Base-by-base conservation (phyloP, 2,888 invertebrate genomes). In the Epirrhoe alternata region DNA sequence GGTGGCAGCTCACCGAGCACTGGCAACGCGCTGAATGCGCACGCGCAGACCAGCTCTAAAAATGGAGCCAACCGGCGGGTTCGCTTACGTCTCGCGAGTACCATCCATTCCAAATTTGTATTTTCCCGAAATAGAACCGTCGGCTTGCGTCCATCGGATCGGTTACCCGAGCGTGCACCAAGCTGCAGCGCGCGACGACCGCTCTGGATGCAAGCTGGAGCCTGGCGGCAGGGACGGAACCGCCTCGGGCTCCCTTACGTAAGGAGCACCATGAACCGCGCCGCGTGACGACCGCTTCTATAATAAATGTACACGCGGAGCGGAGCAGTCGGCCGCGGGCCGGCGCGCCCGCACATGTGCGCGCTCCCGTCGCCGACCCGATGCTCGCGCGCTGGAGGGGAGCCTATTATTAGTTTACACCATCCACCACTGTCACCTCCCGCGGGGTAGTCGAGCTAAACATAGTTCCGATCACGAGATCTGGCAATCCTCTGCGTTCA, bases 91-190 rank as follows among this genome's bases (percentile, higher is more conserved):
- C 84, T 88, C 89, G 88, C 89, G 89, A 90, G 92, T 90, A 90
- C 91, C 90, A 91, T 91, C 92, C 91, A 90, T 91, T 95, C 96
- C 96, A 96, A 96, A 96, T 96, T 96, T 95, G 96, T 96, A 96
- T 96, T 96, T 96, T 95, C 96, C 95, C 95, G 94, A 96, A 96
- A 96, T 95, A 95, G 91, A 87, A 77, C 82, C 90, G 93, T 87
- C 92, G 93, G 92, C 93, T 90, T 78, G 89, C 90, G 90, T 88
- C 87, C 86, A 87, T 86, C 93, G 92, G 92, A 91, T 92, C 92
- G 89, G 92, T 91, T 92, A 90, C 90, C 87, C 89, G 86, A 86
- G 83, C 90, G 90, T 92, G 90, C 91, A 91, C 84, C 89, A 86
- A 86, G 89, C 85, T 91, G 90, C 91, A 91, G 83, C 86, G 79